A percentile compares a stretch with the other conserved stretches of the same genome.
These are phyloP conservation scores for Chymomyza costata DNA, from an alignment of 1,140 invertebrate species.

Conservation along the genomic window DNA sequence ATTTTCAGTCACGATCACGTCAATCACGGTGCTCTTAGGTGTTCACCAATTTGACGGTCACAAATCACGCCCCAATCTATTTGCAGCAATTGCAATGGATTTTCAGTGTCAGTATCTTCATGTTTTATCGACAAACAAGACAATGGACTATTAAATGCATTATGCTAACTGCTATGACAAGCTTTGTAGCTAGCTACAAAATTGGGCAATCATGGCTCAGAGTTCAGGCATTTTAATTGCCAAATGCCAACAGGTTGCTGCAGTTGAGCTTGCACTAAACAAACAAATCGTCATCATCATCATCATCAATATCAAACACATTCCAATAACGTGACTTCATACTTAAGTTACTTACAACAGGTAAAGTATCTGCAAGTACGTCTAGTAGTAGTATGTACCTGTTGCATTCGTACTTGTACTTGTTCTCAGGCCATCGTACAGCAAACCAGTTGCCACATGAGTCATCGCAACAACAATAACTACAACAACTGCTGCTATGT, in stretches of 20 bases:
- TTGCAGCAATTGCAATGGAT: too few relatives aligned
- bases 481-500: constrained; percentile 18
- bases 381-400: constrained; percentile 14
- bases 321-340: constrained; percentile 70
- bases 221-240: constrained; percentile 29
- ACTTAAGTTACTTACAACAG: constrained; percentile 24
- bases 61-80: too few relatives aligned
- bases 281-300: constrained; percentile 31
- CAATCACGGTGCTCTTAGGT: too few relatives aligned
- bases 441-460: constrained; percentile 67
- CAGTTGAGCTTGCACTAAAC: constrained; percentile 24
- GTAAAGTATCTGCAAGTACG: constrained; percentile 23
- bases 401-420: constrained; percentile 15
- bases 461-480: constrained; percentile 29
- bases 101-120: too few relatives aligned
- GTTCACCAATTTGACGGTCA: too few relatives aligned
- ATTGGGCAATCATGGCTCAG: too few relatives aligned
- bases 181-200: too few relatives aligned
- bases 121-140: too few relatives aligned
- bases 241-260: constrained; percentile 37
- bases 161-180: too few relatives aligned
- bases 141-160: too few relatives aligned
- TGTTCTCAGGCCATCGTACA: constrained; percentile 56
- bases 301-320: constrained; percentile 44
- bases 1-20: too few relatives aligned